Conservation (phyloP, 2,888 invertebrate genomes). For the Cotesia congregata region DNA sequence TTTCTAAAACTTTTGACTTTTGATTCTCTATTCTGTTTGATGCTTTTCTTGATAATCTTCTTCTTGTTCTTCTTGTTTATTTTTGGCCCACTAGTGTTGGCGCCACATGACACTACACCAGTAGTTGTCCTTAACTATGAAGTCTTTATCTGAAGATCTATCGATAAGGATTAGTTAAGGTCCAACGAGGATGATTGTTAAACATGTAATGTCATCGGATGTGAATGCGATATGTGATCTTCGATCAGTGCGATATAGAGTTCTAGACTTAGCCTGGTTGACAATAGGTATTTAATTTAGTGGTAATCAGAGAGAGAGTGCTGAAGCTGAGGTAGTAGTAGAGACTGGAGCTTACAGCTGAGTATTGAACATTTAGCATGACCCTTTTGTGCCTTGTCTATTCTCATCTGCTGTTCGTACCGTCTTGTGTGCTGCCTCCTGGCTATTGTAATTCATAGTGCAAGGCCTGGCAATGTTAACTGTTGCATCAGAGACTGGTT, state of each 20-base stretch:
- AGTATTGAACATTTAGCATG: background rate
- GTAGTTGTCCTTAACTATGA: background rate
- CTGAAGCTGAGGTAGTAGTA: background rate
- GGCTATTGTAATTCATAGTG: constrained; percentile 56
- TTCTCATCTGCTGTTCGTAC: background rate
- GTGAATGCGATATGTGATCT: background rate
- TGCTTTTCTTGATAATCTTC: constrained; percentile 3
- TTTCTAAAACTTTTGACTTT: background rate
- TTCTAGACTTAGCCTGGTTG: background rate
- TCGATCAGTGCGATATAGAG: background rate
- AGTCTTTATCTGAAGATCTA: background rate
- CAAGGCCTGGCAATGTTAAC: constrained; percentile 53
- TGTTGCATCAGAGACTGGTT: constrained; percentile 58
- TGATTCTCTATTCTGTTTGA: constrained; percentile 28
- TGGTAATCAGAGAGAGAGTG: background rate
- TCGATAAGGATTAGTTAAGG: background rate
- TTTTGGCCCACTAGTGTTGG: constrained; percentile 19
- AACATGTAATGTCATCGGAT: background rate
- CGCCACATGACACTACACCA: too few relatives aligned
- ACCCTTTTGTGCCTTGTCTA: background rate
- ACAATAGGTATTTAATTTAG: background rate
- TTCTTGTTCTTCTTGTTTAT: background rate
- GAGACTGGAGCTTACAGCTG: background rate
- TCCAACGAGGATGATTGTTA: background rate
- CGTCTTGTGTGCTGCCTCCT: background rate